Conservation (phyloP, 2,888 invertebrate genomes). For the Octonoba sinensis region DNA sequence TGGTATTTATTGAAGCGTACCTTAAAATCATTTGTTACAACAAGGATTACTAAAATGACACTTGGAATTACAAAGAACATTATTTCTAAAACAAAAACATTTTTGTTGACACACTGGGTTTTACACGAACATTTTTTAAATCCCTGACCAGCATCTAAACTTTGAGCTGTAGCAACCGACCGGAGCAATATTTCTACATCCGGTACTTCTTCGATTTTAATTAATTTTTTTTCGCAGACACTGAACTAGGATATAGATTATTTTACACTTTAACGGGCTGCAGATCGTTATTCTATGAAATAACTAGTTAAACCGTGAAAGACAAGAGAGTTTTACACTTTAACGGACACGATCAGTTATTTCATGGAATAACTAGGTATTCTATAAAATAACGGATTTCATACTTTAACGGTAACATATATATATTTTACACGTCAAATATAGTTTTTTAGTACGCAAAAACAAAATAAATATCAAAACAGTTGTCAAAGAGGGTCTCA, state of each 20-base stretch:
- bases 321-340: slow-evolving; percentile 57
- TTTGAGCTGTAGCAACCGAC: slow-evolving; percentile 53
- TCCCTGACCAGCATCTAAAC: slow-evolving; percentile 51
- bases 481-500: no score
- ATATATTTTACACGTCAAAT: no score
- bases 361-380: slow-evolving; percentile 56
- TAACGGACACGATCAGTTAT: slow-evolving; percentile 60
- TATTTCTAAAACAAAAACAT: no score
- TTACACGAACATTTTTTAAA: slow-evolving; percentile 53
- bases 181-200: slow-evolving; percentile 54
- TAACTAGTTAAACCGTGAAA: slow-evolving; percentile 52
- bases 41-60: no score
- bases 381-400: slow-evolving; percentile 60
- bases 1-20: slow-evolving; percentile 41
- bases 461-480: no score
- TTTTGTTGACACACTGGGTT: slow-evolving; percentile 50
- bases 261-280: no score
- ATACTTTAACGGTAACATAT: slow-evolving; percentile 46
- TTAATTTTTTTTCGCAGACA: slow-evolving; percentile 56
- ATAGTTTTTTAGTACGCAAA: no score
- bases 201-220: slow-evolving; percentile 52
- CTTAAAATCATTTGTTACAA: slow-evolving; percentile 34
- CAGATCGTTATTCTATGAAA: slow-evolving; percentile 15
- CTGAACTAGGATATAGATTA: no score
- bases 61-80: no score